Conservation (phyloP, 1,140 invertebrate species). For the Leptinotarsa lineolata region DNA sequence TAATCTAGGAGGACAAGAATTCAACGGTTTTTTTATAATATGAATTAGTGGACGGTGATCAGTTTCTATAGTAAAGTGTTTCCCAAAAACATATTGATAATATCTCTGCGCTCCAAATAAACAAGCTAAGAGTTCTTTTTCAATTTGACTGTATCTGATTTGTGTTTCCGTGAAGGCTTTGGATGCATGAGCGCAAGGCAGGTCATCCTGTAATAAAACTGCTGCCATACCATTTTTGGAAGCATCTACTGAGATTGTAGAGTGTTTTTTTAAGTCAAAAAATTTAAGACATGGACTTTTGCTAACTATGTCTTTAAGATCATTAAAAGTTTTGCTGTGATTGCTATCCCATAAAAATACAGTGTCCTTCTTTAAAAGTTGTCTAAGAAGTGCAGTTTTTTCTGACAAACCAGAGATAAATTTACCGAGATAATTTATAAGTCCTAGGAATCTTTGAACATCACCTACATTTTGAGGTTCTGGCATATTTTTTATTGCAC, state of each 20-base stretch:
- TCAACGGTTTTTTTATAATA: conserved; percentile 48
- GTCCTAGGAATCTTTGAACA: conserved; percentile 48
- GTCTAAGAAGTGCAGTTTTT: conserved; percentile 36
- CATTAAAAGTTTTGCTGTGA: conserved; percentile 42
- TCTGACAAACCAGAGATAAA: conserved; percentile 38
- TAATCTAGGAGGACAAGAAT: conserved; percentile 45
- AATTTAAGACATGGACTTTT: conserved; percentile 45
- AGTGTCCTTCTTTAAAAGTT: conserved; percentile 48
- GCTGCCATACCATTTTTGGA: too few relatives aligned
- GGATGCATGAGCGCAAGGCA: conserved; percentile 51
- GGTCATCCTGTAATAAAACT: too few relatives aligned
- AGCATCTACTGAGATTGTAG: not conserved
- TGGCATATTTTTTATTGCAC: conserved; percentile 27
- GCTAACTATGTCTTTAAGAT: conserved; percentile 46
- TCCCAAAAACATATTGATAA: conserved; percentile 48
- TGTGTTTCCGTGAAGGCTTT: conserved; percentile 50
- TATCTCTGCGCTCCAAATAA: conserved; percentile 11
- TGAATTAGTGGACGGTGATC: conserved; percentile 47
- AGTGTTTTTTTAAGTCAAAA: conserved; percentile 31
- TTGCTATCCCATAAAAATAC: conserved; percentile 52
- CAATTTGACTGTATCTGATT: conserved; percentile 48
- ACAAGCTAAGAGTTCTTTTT: conserved; percentile 33
- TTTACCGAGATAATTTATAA: conserved; percentile 39
- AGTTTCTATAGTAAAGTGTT: conserved; percentile 38
- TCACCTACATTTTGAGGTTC: conserved; percentile 45